Evolutionary conservation across 2,113 vertebrate species (phyloP).

Genomic region (Solea solea): DNA sequence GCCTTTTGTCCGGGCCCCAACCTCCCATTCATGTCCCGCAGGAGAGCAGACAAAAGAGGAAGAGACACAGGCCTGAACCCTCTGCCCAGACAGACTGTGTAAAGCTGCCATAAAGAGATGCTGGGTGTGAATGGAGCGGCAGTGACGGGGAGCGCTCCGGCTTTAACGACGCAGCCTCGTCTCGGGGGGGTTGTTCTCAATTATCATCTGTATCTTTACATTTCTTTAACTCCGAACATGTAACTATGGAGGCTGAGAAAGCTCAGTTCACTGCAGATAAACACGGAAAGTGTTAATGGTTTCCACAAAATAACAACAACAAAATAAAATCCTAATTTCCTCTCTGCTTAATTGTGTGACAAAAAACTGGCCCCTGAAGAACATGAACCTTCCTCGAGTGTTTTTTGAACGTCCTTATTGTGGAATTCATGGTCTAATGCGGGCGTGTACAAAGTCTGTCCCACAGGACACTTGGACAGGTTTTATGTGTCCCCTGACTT

Average conservation of each 20-base stretch:
- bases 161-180: slow-evolving; percentile 36
- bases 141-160: slow-evolving; percentile 30
- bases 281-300: too few relatives aligned
- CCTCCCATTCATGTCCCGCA: slow-evolving; percentile 74
- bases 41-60: slow-evolving; percentile 76
- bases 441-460: too few relatives aligned
- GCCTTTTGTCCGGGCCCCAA: slow-evolving; percentile 79
- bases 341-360: too few relatives aligned
- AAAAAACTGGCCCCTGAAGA: too few relatives aligned
- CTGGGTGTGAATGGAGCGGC: slow-evolving; percentile 58
- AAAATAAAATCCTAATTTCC: too few relatives aligned
- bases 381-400: too few relatives aligned
- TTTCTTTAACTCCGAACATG: background rate
- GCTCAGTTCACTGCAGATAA: background rate
- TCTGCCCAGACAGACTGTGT: slow-evolving; percentile 76
- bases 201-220: slow-evolving; percentile 20
- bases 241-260: background rate
- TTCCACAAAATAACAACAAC: too few relatives aligned
- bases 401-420: too few relatives aligned
- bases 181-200: slow-evolving; percentile 29
- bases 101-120: slow-evolving; percentile 75
- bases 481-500: too few relatives aligned
- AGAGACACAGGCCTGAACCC: slow-evolving; percentile 74
- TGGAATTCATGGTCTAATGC: too few relatives aligned
- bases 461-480: too few relatives aligned